Evolutionary conservation across 1,140 invertebrate genomes (phyloP).

Genomic region (Uloborus diversus): DNA sequence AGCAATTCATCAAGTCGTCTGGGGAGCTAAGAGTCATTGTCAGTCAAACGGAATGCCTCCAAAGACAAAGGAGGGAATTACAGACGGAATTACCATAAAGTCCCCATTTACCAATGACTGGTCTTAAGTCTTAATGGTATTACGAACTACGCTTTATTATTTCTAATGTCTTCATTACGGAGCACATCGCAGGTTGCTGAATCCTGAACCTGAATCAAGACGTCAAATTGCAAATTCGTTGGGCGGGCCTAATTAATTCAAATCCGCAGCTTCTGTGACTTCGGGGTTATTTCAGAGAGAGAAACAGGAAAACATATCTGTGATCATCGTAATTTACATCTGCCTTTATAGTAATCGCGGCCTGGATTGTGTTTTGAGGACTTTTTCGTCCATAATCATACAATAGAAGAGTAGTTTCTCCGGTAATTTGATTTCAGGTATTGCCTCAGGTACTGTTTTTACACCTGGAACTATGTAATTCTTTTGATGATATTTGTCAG

Average conservation of each 20-base stretch:
- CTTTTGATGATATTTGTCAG: too few species aligned
- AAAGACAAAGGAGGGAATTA: conserved; percentile 36
- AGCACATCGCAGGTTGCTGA: background rate
- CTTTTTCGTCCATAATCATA: too few species aligned
- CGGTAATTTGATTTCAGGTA: too few species aligned
- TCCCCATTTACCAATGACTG: conserved; percentile 37
- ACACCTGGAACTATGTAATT: too few species aligned
- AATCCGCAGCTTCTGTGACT: too few species aligned
- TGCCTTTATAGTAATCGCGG: too few species aligned
- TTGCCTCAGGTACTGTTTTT: too few species aligned
- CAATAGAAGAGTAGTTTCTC: too few species aligned
- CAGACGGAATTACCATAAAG: conserved; percentile 39
- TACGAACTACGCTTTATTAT: conserved; percentile 33
- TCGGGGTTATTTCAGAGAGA: too few species aligned
- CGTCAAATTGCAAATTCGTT: conserved; percentile 1
- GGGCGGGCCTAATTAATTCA: background rate
- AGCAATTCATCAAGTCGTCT: conserved; percentile 7
- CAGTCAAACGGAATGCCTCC: conserved; percentile 11
- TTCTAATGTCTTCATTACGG: conserved; percentile 47
- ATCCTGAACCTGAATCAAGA: conserved; percentile 4
- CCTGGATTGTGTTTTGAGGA: too few species aligned
- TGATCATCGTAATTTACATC: too few species aligned
- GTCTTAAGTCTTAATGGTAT: conserved; percentile 18
- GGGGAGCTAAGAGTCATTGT: conserved; percentile 11
- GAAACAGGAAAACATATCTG: too few species aligned